These are phyloP conservation scores for Protophormia terraenovae DNA, from an alignment of 2,888 invertebrate genomes.

Conservation along the genomic window DNA sequence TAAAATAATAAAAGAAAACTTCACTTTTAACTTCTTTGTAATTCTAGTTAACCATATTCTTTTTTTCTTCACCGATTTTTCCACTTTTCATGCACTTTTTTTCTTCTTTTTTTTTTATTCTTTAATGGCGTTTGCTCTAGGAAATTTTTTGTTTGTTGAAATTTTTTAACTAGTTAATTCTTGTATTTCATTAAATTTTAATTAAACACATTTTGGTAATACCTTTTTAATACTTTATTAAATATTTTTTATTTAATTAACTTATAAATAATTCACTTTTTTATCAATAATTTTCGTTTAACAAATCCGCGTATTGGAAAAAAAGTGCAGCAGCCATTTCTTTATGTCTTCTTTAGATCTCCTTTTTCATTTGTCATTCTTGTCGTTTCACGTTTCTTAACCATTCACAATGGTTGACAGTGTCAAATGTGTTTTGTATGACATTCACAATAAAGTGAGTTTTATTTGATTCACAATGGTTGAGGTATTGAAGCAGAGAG, in stretches of 20 bases:
- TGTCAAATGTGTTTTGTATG: neutral
- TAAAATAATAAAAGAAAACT: neutral
- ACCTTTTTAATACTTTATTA: constrained; percentile 25
- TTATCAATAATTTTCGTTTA: constrained; percentile 49
- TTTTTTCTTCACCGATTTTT: constrained; percentile 49
- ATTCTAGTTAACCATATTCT: constrained; percentile 54
- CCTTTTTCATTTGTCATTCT: constrained; percentile 56
- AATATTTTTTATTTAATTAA: neutral
- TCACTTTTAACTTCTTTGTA: constrained; percentile 33
- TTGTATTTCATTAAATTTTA: neutral
- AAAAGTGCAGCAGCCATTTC: constrained; percentile 66
- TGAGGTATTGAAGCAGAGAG: neutral
- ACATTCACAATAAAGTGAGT: constrained; percentile 4
- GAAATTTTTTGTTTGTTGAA: constrained; percentile 13
- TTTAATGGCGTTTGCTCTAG: constrained; percentile 54
- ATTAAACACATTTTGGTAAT: neutral
- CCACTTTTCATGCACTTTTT: constrained; percentile 60
- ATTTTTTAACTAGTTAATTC: neutral
- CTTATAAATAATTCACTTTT: constrained; percentile 33
- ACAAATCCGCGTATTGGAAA: constrained; percentile 62
- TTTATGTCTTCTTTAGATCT: constrained; percentile 58
- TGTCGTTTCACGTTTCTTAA: constrained; percentile 28
- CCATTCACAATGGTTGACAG: constrained; percentile 49
- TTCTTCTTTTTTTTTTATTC: constrained; percentile 39
- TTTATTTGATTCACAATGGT: neutral